Conservation (phyloP, 2,797 vertebrate species). For the Argya squamiceps region DNA sequence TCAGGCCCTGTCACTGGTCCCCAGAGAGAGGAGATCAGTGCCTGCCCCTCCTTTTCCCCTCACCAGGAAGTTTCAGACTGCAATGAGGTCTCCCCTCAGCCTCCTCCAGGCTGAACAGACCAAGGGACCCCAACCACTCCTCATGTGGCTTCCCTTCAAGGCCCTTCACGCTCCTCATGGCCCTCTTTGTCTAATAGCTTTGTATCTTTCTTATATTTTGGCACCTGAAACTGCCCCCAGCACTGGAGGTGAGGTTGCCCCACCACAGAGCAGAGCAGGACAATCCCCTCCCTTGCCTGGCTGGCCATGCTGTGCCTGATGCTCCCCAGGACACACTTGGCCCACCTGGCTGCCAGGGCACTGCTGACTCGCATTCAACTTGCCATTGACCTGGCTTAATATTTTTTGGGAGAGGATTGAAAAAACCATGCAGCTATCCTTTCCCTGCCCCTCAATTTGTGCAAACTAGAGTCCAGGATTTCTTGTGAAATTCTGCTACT, state of each 20-base stretch:
- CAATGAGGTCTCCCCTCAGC: rapidly evolving
- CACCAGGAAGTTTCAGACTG: rapidly evolving
- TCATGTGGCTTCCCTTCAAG: rapidly evolving
- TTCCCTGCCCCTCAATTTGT: neutral
- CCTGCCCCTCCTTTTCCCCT: neutral
- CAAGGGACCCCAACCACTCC: rapidly evolving
- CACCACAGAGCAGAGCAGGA: neutral
- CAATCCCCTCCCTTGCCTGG: rapidly evolving
- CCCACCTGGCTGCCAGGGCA: neutral
- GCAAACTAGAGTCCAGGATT: neutral
- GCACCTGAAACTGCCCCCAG: too few relatives aligned
- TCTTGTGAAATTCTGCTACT: neutral
- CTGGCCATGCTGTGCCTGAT: rapidly evolving
- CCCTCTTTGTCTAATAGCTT: neutral
- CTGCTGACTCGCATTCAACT: rapidly evolving
- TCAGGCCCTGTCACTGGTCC: rapidly evolving
- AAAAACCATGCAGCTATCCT: neutral
- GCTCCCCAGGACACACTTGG: rapidly evolving
- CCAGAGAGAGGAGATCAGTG: too few relatives aligned
- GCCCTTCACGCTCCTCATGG: too few relatives aligned
- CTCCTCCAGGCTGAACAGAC: neutral
- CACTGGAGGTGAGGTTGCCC: rapidly evolving
- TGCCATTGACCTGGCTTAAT: rapidly evolving
- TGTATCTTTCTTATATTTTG: too few relatives aligned
- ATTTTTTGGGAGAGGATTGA: neutral